Conservation (phyloP, 1,140 invertebrate genomes). For the Drosophila navojoa region DNA sequence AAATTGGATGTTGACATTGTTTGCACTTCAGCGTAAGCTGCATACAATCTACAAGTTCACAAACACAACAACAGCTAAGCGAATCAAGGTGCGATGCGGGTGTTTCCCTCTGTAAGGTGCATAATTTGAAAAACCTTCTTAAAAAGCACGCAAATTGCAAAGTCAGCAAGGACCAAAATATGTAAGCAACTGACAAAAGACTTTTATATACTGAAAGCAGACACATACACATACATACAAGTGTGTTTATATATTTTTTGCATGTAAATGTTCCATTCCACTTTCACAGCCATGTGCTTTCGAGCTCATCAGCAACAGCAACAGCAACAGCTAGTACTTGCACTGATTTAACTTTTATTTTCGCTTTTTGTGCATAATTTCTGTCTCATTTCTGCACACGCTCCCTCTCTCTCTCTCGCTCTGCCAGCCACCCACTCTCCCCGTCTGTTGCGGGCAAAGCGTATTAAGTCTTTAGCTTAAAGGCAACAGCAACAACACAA, state of each 20-base stretch:
- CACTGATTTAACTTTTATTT: conserved; percentile 58
- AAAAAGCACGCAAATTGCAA: conserved; percentile 53
- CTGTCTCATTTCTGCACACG: not conserved
- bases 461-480: conserved; percentile 77
- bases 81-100: conserved; percentile 3
- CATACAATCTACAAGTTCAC: conserved; percentile 35
- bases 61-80: conserved; percentile 11
- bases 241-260: conserved; percentile 16
- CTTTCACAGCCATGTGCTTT: conserved; percentile 42
- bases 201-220: conserved; percentile 8
- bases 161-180: conserved; percentile 37
- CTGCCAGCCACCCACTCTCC: not conserved
- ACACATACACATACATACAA: not conserved
- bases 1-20: conserved; percentile 56
- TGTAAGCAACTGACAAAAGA: conserved; percentile 46
- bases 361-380: conserved; percentile 56
- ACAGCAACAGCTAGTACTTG: conserved; percentile 36
- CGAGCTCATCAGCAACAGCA: no score
- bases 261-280: conserved; percentile 25
- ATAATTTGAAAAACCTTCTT: conserved; percentile 52
- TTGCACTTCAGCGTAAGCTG: conserved; percentile 34
- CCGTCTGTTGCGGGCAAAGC: conserved; percentile 50
- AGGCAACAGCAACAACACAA: conserved; percentile 53
- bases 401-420: not conserved
- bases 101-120: conserved; percentile 19